Evolutionary conservation across 2,888 invertebrate species (phyloP).

Genomic region (Scaptomyza caliginosa): DNA sequence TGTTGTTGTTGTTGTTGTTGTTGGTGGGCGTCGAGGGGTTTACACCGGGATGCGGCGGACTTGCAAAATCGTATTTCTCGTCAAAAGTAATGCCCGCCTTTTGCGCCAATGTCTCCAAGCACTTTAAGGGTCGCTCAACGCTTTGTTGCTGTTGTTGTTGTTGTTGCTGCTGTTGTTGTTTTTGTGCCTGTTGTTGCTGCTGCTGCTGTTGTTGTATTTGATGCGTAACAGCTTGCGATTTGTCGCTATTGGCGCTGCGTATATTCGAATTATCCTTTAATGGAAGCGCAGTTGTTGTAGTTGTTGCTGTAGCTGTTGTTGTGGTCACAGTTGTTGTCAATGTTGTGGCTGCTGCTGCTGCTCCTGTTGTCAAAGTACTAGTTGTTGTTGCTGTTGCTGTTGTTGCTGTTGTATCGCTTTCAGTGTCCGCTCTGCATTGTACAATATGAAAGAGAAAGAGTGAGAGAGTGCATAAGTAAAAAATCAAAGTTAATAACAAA

Average conservation of each 20-base stretch:
- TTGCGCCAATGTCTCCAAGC: slow-evolving; percentile 89
- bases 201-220: slow-evolving; percentile 79
- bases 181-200: slow-evolving; percentile 63
- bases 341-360: slow-evolving; percentile 13
- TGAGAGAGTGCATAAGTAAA: slow-evolving; percentile 5
- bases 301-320: slow-evolving; percentile 24
- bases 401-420: slow-evolving; percentile 69
- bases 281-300: slow-evolving; percentile 69
- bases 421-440: slow-evolving; percentile 78
- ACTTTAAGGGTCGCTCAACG: slow-evolving; percentile 86
- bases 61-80: slow-evolving; percentile 90
- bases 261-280: slow-evolving; percentile 84
- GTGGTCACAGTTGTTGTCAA: slow-evolving; percentile 22
- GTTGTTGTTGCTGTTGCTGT: slow-evolving; percentile 44
- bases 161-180: slow-evolving; percentile 46
- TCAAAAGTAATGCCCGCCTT: slow-evolving; percentile 90
- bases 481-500: slow-evolving; percentile 14
- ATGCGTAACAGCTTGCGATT: slow-evolving; percentile 78
- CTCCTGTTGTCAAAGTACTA: slow-evolving; percentile 23
- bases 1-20: slow-evolving; percentile 39
- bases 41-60: slow-evolving; percentile 80
- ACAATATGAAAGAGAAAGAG: slow-evolving; percentile 1
- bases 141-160: slow-evolving; percentile 52
- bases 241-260: slow-evolving; percentile 78
- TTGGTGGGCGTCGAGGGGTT: slow-evolving; percentile 40